phyloP scores from a whole-genome alignment of 2,888 invertebrate species.

The Liposcelis brunnea region DNA sequence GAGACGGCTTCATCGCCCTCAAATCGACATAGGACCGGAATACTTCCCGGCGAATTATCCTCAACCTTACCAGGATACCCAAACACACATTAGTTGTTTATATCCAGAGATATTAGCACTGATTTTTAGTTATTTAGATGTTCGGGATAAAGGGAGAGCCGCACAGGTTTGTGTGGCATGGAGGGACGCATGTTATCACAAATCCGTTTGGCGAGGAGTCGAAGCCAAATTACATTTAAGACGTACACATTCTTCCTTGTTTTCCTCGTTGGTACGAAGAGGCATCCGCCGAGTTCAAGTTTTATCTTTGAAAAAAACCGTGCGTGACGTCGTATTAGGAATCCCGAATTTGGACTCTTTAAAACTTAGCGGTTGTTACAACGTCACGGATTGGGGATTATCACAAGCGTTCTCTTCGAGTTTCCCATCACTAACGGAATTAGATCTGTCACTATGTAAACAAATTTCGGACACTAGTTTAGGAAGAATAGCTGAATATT shows the following conservation, averaged over 20 bases:
- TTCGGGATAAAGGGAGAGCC: constrained; percentile 73
- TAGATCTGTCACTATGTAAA: constrained; percentile 84
- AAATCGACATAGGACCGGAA: neutral
- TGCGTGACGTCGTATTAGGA: constrained; percentile 70
- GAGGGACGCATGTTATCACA: constrained; percentile 83
- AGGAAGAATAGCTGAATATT: constrained; percentile 63
- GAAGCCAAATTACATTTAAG: constrained; percentile 80
- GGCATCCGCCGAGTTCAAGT: constrained; percentile 83
- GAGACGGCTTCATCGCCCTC: constrained; percentile 2
- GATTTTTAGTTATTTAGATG: constrained; percentile 78
- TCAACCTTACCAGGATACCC: constrained; percentile 31
- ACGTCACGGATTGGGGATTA: constrained; percentile 72
- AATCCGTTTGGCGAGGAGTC: constrained; percentile 86
- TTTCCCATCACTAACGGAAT: constrained; percentile 53
- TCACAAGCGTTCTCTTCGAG: constrained; percentile 66
- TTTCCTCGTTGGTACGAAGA: constrained; percentile 67
- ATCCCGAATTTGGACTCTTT: constrained; percentile 74
- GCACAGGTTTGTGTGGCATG: constrained; percentile 80
- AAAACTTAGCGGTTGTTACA: constrained; percentile 85
- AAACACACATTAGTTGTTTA: constrained; percentile 67
- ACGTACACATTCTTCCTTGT: constrained; percentile 65
- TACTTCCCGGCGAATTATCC: too few relatives aligned
- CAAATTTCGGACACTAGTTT: constrained; percentile 86
- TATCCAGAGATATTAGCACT: constrained; percentile 86
- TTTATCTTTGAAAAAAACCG: constrained; percentile 60